Evolutionary conservation across 2,888 invertebrate species (phyloP).

Genomic region (Ceraclea dissimilis): DNA sequence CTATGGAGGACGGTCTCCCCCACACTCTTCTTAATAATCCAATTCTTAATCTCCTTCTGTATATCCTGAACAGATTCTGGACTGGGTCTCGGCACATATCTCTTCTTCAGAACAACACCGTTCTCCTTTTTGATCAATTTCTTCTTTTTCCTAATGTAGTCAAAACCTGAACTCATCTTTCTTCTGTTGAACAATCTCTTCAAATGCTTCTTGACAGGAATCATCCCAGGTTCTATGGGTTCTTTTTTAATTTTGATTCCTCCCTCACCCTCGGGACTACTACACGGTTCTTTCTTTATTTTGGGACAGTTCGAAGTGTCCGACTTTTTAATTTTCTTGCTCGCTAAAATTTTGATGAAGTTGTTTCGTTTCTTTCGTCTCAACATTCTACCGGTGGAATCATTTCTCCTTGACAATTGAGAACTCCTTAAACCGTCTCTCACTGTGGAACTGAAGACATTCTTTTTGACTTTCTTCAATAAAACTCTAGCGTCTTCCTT

Average conservation of each 20-base stretch:
- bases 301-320: slow-evolving; percentile 31
- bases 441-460: slow-evolving; percentile 36
- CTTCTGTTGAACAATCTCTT: slow-evolving; percentile 61
- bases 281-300: slow-evolving; percentile 38
- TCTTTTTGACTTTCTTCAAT: slow-evolving; percentile 38
- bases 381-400: slow-evolving; percentile 41
- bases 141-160: slow-evolving; percentile 85
- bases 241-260: slow-evolving; percentile 5
- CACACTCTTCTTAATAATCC: slow-evolving; percentile 90
- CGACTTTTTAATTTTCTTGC: slow-evolving; percentile 39
- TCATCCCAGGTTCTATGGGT: slow-evolving; percentile 2
- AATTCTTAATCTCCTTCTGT: slow-evolving; percentile 76
- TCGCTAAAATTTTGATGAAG: slow-evolving; percentile 39
- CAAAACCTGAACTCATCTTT: slow-evolving; percentile 78
- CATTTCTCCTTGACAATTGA: slow-evolving; percentile 42
- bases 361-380: slow-evolving; percentile 46
- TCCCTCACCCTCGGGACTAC: slow-evolving; percentile 26
- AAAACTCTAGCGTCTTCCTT: slow-evolving; percentile 2
- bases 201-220: slow-evolving; percentile 47
- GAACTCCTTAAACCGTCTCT: slow-evolving; percentile 46
- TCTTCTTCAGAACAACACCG: slow-evolving; percentile 40
- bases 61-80: slow-evolving; percentile 70
- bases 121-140: slow-evolving; percentile 58
- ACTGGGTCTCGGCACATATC: slow-evolving; percentile 43
- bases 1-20: slow-evolving; percentile 90